Evolutionary conservation across 2,797 vertebrate genomes (phyloP).

Genomic region (Hafferia zeledoni): DNA sequence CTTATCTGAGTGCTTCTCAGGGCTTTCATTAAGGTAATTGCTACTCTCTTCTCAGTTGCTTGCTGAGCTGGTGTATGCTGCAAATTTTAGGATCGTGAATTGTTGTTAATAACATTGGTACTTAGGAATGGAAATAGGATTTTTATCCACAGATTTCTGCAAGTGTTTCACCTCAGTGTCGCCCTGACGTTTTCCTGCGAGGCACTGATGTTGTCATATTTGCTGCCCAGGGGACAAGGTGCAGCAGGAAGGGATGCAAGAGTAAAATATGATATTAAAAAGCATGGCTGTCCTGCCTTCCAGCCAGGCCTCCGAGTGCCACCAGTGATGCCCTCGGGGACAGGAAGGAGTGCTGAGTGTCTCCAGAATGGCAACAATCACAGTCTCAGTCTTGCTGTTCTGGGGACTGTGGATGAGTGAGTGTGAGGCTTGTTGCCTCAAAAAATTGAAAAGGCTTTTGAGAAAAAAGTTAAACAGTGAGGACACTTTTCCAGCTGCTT

Average conservation of each 20-base stretch:
- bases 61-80: background rate
- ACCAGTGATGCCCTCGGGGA: background rate
- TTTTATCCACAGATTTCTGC: background rate
- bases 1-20: background rate
- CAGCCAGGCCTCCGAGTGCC: background rate
- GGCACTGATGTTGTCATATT: background rate
- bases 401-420: background rate
- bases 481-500: background rate
- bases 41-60: background rate
- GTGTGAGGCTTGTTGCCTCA: background rate
- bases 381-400: rapidly evolving
- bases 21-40: constrained; percentile 25
- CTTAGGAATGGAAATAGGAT: background rate
- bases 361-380: background rate
- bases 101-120: background rate
- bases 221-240: background rate
- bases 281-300: background rate
- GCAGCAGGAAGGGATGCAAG: background rate
- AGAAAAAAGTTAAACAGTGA: background rate
- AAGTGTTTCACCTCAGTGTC: background rate
- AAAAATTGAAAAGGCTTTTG: background rate
- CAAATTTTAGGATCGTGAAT: background rate
- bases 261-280: background rate
- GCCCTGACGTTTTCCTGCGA: background rate
- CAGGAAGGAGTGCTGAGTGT: background rate